Evolutionary conservation across 2,113 vertebrate genomes (phyloP).

Genomic region (Aleadryas rufinucha): DNA sequence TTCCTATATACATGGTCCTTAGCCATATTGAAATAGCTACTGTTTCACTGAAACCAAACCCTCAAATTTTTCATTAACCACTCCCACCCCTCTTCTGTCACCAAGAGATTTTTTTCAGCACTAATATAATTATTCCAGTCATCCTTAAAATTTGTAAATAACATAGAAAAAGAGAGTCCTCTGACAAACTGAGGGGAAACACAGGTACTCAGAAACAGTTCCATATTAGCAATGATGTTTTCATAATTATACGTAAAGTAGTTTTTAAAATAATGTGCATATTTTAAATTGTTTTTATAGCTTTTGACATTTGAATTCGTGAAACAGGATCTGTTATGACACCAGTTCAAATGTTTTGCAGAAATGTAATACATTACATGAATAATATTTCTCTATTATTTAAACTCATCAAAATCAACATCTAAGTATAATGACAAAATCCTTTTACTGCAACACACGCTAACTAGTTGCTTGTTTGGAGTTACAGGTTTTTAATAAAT

Average conservation of each 20-base stretch:
- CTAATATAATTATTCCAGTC: background rate
- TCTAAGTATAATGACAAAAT: background rate
- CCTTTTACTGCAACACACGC: accelerated
- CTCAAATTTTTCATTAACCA: background rate
- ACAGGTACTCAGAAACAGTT: background rate
- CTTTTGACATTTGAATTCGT: background rate
- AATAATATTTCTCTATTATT: background rate
- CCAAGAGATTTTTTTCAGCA: background rate
- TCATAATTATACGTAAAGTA: background rate
- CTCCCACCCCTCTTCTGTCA: background rate
- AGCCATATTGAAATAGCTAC: background rate
- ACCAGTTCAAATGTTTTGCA: background rate
- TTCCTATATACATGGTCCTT: background rate
- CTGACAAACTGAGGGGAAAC: background rate
- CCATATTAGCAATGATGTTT: background rate
- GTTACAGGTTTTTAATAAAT: background rate
- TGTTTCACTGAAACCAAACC: background rate
- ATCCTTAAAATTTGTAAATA: background rate
- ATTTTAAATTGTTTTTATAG: background rate
- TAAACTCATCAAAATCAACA: background rate
- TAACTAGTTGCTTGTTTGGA: background rate
- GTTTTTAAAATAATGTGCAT: background rate
- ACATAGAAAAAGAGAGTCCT: background rate
- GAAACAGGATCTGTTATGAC: background rate
- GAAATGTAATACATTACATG: background rate